These are phyloP conservation scores for Drosophila anceps DNA, from an alignment of 2,888 invertebrate species.

Conservation along the genomic window DNA sequence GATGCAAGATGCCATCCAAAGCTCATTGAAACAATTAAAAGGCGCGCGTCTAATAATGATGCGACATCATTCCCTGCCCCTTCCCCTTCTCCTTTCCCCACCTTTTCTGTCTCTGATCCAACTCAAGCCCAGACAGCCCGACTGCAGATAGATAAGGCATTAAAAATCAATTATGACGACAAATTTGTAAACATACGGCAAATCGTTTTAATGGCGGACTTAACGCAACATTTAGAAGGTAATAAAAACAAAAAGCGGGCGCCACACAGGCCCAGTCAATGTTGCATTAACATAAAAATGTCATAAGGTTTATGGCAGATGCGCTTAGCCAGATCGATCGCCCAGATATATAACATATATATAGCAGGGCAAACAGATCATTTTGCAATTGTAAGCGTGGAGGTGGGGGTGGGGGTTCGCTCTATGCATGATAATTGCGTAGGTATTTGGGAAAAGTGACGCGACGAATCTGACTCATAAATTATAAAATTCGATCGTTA, in stretches of 20 bases:
- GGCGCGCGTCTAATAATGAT: constrained; percentile 66
- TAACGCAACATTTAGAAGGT: constrained; percentile 79
- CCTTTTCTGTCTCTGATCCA: background rate
- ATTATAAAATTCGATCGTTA: constrained; percentile 63
- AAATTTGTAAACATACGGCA: constrained; percentile 83
- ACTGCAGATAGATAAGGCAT: constrained; percentile 77
- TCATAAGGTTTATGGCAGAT: constrained; percentile 78
- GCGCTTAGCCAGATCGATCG: constrained; percentile 69
- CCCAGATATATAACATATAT: constrained; percentile 41
- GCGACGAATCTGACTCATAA: constrained; percentile 49
- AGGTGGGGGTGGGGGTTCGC: background rate
- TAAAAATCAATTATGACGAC: constrained; percentile 83
- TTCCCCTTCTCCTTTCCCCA: background rate
- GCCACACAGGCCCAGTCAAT: constrained; percentile 44
- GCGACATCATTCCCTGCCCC: constrained; percentile 2
- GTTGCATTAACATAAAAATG: constrained; percentile 82
- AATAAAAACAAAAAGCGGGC: constrained; percentile 73
- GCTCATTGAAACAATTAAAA: constrained; percentile 77
- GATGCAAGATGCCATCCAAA: constrained; percentile 56
- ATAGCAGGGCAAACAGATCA: constrained; percentile 23
- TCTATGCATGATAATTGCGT: constrained; percentile 17
- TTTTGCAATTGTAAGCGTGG: constrained; percentile 64
- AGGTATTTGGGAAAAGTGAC: constrained; percentile 33
- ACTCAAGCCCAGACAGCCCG: constrained; percentile 14
- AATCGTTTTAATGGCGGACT: constrained; percentile 81